A percentile compares a stretch with the other conserved stretches of the same genome.
These are phyloP conservation scores for Paracentrotus lividus DNA, from an alignment of 53 echinoderm and acorn worm species.

Conservation along the genomic window DNA sequence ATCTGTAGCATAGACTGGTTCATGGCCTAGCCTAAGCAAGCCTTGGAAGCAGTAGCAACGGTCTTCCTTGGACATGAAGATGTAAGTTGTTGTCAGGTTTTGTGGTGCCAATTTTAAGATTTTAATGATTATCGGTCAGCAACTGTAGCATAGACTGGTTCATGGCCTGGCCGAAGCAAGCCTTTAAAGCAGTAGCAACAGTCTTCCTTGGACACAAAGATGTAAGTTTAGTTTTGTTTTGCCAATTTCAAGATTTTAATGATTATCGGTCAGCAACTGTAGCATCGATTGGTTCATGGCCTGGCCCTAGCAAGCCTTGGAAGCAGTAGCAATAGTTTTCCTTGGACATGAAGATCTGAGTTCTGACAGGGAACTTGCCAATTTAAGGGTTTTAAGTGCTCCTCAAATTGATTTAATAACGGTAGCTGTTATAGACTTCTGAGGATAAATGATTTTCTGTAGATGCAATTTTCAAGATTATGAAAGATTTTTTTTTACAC, in stretches of 20 bases:
- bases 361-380: background rate
- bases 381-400: no score
- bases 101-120: no score
- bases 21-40: constrained; percentile 98
- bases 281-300: constrained; percentile 99
- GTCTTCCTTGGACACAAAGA: constrained; percentile 95
- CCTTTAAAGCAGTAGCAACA: constrained; percentile 92
- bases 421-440: no score
- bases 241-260: no score
- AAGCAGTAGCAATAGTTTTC: constrained; percentile 94
- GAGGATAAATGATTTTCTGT: no score
- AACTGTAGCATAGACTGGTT: constrained; percentile 99
- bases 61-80: constrained; percentile 96
- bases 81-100: constrained; percentile 78
- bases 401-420: no score
- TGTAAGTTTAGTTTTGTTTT: constrained; percentile 72
- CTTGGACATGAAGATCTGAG: constrained; percentile 96
- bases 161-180: constrained; percentile 98
- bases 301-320: constrained; percentile 95
- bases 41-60: constrained; percentile 92
- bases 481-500: no score
- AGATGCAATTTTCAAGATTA: no score
- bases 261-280: constrained; percentile 99
- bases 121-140: no score
- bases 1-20: constrained; percentile 99